Conservation (phyloP, 2,888 invertebrate genomes). For the Caradrina clavipalpis region DNA sequence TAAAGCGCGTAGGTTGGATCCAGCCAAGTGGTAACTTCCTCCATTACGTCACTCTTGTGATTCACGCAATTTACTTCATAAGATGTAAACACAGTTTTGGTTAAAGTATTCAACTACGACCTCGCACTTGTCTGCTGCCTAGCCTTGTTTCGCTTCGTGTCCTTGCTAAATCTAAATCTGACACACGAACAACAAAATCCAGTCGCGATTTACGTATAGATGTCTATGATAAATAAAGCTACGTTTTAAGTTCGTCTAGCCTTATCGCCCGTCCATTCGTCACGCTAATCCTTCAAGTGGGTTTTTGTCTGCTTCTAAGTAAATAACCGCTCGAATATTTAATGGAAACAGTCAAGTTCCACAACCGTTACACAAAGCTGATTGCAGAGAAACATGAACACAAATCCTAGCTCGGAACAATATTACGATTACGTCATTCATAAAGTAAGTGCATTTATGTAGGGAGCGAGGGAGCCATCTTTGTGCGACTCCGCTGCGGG, state of each 20-base stretch:
- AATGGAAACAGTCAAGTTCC: constrained; percentile 69
- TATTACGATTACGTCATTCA: constrained; percentile 85
- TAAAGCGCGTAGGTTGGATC: constrained; percentile 82
- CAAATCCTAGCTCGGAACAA: constrained; percentile 79
- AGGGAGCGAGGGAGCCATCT: constrained; percentile 79
- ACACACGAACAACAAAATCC: constrained; percentile 61
- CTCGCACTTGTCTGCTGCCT: constrained; percentile 68
- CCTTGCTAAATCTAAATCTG: constrained; percentile 74
- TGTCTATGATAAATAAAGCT: constrained; percentile 65
- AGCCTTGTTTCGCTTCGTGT: constrained; percentile 65
- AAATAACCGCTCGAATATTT: constrained; percentile 67
- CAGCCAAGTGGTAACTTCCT: constrained; percentile 87
- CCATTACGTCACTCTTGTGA: constrained; percentile 87
- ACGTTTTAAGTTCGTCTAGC: constrained; percentile 63
- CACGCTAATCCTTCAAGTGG: constrained; percentile 64
- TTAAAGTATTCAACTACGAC: constrained; percentile 74
- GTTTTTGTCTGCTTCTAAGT: constrained; percentile 67
- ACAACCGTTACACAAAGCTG: constrained; percentile 72
- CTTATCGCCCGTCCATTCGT: constrained; percentile 69
- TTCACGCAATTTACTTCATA: constrained; percentile 80
- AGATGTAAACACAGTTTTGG: constrained; percentile 75
- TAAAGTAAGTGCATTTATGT: constrained; percentile 85
- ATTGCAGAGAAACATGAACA: constrained; percentile 77
- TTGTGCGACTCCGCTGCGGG: constrained; percentile 79
- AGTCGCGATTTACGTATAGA: constrained; percentile 63